Evolutionary conservation across 2,797 vertebrate species (phyloP).

Genomic region (Oreortyx pictus): DNA sequence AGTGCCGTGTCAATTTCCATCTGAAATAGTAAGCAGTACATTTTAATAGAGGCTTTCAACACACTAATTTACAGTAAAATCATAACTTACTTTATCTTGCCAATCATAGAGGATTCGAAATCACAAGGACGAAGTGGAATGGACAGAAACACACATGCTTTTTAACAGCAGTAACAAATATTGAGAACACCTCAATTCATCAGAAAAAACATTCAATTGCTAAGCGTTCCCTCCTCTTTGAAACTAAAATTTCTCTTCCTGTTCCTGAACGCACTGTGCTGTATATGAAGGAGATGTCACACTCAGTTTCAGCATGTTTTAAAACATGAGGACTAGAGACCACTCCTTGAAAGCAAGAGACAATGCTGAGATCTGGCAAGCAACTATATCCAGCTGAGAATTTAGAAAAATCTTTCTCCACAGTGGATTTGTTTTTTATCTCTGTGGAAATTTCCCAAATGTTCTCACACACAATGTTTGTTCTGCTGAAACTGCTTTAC

Average conservation of each 20-base stretch:
- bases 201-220: not conserved
- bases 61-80: not conserved
- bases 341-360: not conserved
- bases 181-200: not conserved
- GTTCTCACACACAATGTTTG: conserved; percentile 40
- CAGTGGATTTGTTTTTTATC: conserved; percentile 47
- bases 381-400: conserved; percentile 48
- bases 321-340: conserved; percentile 22
- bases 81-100: rapidly evolving
- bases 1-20: conserved; percentile 91
- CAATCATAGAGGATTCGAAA: not conserved
- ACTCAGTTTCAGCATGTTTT: conserved; percentile 27
- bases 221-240: not conserved
- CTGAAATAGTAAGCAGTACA: conserved; percentile 72
- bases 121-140: not conserved
- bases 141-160: not conserved
- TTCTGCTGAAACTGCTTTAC: not conserved
- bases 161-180: not conserved
- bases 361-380: conserved; percentile 55
- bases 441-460: conserved; percentile 49
- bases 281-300: conserved; percentile 45
- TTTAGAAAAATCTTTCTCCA: conserved; percentile 55
- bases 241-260: conserved; percentile 10
- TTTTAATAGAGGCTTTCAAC: not conserved
- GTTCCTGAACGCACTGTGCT: not conserved